Evolutionary conservation across 2,113 vertebrate species (phyloP), one percentile per base, ranked within the genome.

Genomic region (Euleptes europaea): DNA sequence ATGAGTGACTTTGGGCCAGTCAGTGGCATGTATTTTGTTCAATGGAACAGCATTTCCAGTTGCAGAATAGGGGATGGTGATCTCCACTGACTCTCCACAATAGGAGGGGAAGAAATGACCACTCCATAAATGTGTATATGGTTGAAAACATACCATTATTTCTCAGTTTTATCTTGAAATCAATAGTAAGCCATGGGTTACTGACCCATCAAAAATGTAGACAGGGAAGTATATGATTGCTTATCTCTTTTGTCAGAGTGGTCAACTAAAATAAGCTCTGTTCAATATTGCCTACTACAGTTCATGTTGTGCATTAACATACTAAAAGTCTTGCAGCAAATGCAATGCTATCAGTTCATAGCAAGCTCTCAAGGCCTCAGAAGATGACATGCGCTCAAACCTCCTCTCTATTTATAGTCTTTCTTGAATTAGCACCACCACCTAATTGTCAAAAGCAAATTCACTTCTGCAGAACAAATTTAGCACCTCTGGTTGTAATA

Each of bases 401-500:
- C 38, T 33, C 66, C 28, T 54, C 21, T 70, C 47, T 81, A 49
- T 69, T 81, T 81, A 81, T 54, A 81, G 6, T 28, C n/a, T 54
- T 51, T 81, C 13, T 69, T 54, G 23, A 54, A 81, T 81, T 71
- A 70, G 66, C 47, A 51, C 35, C 66, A 81, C 35, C 67, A 54
- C 70, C 26, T 71, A 81, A 71, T 54, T 81, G 47, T 71, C 66
- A 81, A 71, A 70, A 71, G 47, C 47, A 81, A 81, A 54, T 81
- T 70, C 33, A 71, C 47, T 70, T 75, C 54, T 38, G 70, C 23
- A 71, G 80, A 71, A 69, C 80, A 81, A 70, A 81, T 81, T 81
- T 81, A 70, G 66, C 33, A 81, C 33, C 69, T 81, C 66, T 10
- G 47, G 47, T 51, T 71, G 33, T 81, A 70, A 54, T 71, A 70